Evolutionary conservation across 2,113 vertebrate species (phyloP).

Genomic region (Pseudonaja textilis): DNA sequence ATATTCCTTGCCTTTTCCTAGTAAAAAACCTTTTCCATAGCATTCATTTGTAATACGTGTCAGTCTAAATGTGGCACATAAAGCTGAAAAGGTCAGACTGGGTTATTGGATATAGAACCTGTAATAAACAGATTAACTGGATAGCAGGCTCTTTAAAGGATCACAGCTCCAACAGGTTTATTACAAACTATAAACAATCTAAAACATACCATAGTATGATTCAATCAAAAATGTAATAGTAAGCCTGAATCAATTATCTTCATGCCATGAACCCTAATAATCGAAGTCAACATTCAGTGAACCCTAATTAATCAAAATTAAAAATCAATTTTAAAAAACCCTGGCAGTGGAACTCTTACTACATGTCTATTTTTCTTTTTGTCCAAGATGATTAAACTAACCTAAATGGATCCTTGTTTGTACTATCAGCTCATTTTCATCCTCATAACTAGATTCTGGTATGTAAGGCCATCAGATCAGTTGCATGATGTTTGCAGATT

Average conservation of each 20-base stretch:
- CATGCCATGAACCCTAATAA: neutral
- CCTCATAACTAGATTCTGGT: neutral
- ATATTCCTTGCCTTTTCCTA: neutral
- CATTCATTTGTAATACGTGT: conserved; percentile 1
- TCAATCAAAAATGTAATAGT: neutral
- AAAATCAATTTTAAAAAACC: neutral
- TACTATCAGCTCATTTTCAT: neutral
- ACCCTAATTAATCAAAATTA: neutral
- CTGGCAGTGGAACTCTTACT: neutral
- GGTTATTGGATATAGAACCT: neutral
- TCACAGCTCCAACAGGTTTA: conserved; percentile 32
- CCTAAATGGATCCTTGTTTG: neutral
- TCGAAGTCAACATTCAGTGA: neutral
- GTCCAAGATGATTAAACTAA: neutral
- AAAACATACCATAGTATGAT: neutral
- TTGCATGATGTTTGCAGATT: neutral
- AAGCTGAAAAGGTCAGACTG: conserved; percentile 36
- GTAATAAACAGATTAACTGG: conserved; percentile 41
- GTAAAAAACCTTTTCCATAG: neutral
- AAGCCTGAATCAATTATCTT: neutral
- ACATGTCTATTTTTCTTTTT: neutral
- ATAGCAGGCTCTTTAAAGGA: conserved; percentile 33
- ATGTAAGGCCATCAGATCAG: neutral
- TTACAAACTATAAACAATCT: neutral
- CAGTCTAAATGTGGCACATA: conserved; percentile 49